phyloP scores from a whole-genome alignment of 2,888 invertebrate species.

The Aleiodes leptofemur region DNA sequence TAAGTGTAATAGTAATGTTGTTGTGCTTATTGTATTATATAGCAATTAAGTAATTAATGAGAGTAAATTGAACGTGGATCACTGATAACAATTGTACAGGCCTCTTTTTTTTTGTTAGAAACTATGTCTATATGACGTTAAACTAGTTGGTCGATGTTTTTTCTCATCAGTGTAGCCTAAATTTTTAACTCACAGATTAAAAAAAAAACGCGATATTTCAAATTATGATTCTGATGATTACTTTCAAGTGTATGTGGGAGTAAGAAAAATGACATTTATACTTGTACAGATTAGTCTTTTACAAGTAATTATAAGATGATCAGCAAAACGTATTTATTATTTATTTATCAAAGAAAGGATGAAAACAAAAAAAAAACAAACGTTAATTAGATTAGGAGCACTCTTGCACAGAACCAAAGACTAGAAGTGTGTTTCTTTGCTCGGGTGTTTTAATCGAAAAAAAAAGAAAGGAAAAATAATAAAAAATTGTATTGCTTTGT shows the following conservation, averaged over 20 bases:
- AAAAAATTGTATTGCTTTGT: background rate
- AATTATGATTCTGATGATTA: conserved; percentile 9
- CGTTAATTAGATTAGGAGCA: background rate
- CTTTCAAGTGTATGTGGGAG: background rate
- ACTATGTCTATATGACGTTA: too few relatives aligned
- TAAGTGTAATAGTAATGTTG: conserved; percentile 70
- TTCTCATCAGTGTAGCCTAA: conserved; percentile 9
- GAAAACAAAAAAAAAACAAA: background rate
- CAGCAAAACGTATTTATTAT: conserved; percentile 37
- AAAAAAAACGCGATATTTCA: background rate
- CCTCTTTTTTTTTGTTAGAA: conserved; percentile 57
- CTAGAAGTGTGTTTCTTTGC: conserved; percentile 13
- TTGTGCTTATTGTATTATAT: conserved; percentile 70
- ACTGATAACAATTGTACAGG: conserved; percentile 66
- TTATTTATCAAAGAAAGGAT: conserved; percentile 32
- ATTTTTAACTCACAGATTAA: conserved; percentile 2
- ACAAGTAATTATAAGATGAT: conserved; percentile 17
- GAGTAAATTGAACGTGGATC: conserved; percentile 62
- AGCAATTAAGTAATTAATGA: conserved; percentile 61
- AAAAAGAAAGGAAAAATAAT: background rate
- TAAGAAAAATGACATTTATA: conserved; percentile 8
- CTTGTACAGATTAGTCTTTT: conserved; percentile 11
- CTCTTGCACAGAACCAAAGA: conserved; percentile 41
- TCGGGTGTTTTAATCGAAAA: conserved; percentile 8
- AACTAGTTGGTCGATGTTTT: conserved; percentile 38